A percentile compares a stretch with the other conserved stretches of the same genome.
These are phyloP conservation scores for Isoperla grammatica DNA, from an alignment of 2,888 invertebrate genomes.

Conservation along the genomic window DNA sequence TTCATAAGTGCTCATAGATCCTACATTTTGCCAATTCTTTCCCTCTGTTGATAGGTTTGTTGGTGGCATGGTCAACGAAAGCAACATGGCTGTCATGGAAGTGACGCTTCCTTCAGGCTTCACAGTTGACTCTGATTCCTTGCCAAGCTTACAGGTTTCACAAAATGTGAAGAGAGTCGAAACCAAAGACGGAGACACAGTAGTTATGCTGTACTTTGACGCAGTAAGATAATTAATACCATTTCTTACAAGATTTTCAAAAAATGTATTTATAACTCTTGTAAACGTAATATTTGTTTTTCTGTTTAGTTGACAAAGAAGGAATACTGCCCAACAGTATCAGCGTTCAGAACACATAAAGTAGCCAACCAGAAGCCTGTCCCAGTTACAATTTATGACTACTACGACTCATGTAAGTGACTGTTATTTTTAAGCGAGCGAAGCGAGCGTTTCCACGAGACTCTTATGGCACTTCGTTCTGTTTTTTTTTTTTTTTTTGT, in stretches of 20 bases:
- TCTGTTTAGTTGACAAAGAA: constrained; percentile 45
- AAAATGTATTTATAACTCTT: constrained; percentile 31
- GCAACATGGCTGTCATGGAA: constrained; percentile 89
- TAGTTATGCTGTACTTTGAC: constrained; percentile 67
- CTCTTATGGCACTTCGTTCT: too few species aligned
- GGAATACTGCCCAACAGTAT: constrained; percentile 78
- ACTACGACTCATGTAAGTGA: constrained; percentile 83
- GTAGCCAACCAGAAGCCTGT: constrained; percentile 83
- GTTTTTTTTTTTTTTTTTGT: too few species aligned
- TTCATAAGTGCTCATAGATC: background rate
- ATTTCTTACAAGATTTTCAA: background rate
- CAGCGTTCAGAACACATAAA: constrained; percentile 74
- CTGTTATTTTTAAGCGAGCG: too few species aligned
- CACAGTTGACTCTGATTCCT: constrained; percentile 68
- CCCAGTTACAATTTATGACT: constrained; percentile 79
- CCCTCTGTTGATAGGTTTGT: constrained; percentile 52
- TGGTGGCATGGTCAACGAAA: constrained; percentile 56
- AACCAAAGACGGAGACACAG: constrained; percentile 59
- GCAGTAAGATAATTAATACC: constrained; percentile 44
- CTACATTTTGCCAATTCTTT: constrained; percentile 23
- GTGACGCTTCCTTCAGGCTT: constrained; percentile 89
- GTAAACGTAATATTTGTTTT: constrained; percentile 1
- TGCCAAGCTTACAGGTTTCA: constrained; percentile 55
- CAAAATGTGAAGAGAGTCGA: constrained; percentile 61
- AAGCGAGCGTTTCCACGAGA: too few species aligned